Base-by-base conservation (phyloP, 2,888 invertebrate species). In the Trisateles emortualis region DNA sequence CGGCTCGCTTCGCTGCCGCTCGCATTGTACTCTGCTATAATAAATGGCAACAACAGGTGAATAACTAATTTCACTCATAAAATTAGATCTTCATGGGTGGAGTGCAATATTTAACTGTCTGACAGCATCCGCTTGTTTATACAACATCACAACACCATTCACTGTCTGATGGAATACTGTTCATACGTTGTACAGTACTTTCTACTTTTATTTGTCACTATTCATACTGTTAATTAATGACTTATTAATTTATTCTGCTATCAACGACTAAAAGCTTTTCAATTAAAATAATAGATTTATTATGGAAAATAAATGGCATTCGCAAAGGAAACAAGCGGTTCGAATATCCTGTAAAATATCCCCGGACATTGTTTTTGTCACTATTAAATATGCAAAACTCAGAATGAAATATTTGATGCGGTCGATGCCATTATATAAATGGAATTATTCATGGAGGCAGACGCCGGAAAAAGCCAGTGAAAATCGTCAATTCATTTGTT, bases 41-140 rank as follows among this genome's bases (percentile, higher is more conserved):
- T 90, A 92, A 92, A 92, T 90, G 88, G 86, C 90, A 91, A 90
- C 90, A 90, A 90, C 92, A 92, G 92, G 92, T 92, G 90, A 92
- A 90, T 90, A 87, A 90, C 89, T 92, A 90, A 92, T 92, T 92
- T 92, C 87, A 88, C 88, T 90, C 84, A 90, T 90, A 91, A 91
- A 88, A 89, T 89, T 88, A 92, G 87, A 87, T 86, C 80, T 85
- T 79, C 83, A 87, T 90, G 90, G 92, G 90, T 88, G 91, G 85
- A 88, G 90, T 87, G 87, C 86, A 88, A 88, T 91, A 90, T 90
- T 86, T 88, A 88, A 86, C 83, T 80, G 85, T 86, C 80, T n/a
- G 78, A 71, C 84, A 81, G 85, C 85, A 88, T 89, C 90, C 90
- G 91, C 78, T 76, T 82, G 80, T 60, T 58, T 65, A 41, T 84